These are phyloP conservation scores for Sapayoa aenigma DNA, from an alignment of 2,113 vertebrate species.

Conservation along the genomic window DNA sequence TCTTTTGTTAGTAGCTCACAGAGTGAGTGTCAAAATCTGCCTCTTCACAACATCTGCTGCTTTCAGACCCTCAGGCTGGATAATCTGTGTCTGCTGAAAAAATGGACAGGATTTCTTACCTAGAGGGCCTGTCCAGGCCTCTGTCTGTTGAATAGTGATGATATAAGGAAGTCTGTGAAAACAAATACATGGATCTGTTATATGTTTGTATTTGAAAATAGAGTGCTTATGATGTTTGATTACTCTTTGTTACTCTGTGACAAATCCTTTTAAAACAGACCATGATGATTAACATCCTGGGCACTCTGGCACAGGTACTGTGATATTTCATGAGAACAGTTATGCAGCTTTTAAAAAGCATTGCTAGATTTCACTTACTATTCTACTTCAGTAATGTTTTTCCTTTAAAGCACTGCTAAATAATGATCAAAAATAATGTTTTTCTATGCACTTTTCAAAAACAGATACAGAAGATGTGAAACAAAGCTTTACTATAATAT, in stretches of 20 bases:
- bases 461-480: background rate
- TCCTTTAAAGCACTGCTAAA: background rate
- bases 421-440: background rate
- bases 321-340: background rate
- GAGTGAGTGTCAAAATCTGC: background rate
- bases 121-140: slow-evolving; percentile 84
- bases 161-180: slow-evolving; percentile 87
- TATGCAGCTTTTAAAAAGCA: background rate
- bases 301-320: background rate
- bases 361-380: background rate
- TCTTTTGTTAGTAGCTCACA: background rate
- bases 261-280: background rate
- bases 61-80: background rate
- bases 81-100: background rate
- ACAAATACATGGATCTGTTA: slow-evolving; percentile 55
- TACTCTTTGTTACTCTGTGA: background rate
- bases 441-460: background rate
- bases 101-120: slow-evolving; percentile 75
- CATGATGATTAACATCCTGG: background rate
- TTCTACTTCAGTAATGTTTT: background rate
- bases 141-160: slow-evolving; percentile 81
- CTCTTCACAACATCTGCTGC: background rate
- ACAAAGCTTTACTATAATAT: background rate
- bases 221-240: background rate
- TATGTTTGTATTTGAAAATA: background rate